A percentile compares a stretch with the other conserved stretches of the same genome.
Conservation (phyloP, 2,797 vertebrate genomes). For the Aselliscus stoliczkanus region DNA sequence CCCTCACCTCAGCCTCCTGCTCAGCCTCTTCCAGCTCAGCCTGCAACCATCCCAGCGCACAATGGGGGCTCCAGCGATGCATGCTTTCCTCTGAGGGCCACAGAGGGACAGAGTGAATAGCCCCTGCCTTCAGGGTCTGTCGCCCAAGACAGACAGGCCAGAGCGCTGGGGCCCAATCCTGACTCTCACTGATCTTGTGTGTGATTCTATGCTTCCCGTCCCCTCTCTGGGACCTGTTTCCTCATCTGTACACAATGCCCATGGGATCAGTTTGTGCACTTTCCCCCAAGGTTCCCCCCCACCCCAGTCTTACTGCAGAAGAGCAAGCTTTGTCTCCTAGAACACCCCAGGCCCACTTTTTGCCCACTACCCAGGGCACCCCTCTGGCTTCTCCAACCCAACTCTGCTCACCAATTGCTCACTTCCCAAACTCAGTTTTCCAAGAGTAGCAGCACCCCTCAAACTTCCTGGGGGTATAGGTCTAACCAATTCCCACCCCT, state of each 20-base stretch:
- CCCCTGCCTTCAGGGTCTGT: background rate
- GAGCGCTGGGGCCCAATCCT: background rate
- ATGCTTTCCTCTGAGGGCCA: conserved; percentile 75
- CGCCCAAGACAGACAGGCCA: background rate
- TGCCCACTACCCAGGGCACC: background rate
- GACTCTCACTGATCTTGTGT: background rate
- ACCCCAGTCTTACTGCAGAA: background rate
- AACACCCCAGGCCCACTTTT: background rate
- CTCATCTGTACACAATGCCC: background rate
- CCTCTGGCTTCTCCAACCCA: background rate
- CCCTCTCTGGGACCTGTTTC: background rate
- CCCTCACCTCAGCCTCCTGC: conserved; percentile 83
- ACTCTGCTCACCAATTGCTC: background rate
- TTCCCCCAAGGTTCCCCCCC: background rate
- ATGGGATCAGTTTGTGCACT: background rate
- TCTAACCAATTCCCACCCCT: background rate
- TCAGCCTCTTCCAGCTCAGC: conserved; percentile 78
- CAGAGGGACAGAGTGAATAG: conserved; percentile 38
- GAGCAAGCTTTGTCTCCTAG: background rate
- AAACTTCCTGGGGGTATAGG: background rate
- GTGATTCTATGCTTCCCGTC: background rate
- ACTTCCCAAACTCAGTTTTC: background rate
- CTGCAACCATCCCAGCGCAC: conserved; percentile 77
- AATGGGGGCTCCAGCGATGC: conserved; percentile 81
- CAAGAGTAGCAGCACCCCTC: background rate